Percentiles rank a stretch among this genome's conserved stretches.
These are phyloP conservation scores for Rhopalosiphum nymphaeae DNA, from an alignment of 2,888 invertebrate genomes.

Conservation along the genomic window DNA sequence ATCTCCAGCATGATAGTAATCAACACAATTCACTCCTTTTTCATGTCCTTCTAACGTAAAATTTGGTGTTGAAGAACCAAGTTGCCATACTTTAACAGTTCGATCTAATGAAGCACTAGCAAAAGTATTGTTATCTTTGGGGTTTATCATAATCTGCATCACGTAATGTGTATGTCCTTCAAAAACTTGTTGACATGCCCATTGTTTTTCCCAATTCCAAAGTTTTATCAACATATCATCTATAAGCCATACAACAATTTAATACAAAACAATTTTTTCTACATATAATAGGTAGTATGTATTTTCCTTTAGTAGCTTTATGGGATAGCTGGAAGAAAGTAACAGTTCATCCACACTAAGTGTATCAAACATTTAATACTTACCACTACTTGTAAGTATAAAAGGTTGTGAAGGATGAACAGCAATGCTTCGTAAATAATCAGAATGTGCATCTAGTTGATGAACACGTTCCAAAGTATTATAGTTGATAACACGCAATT, in stretches of 20 bases:
- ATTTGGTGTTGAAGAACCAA: constrained; percentile 96
- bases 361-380: constrained; percentile 28
- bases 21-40: constrained; percentile 98
- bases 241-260: constrained; percentile 70
- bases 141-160: constrained; percentile 99
- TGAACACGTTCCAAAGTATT: constrained; percentile 97
- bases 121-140: constrained; percentile 99
- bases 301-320: neutral
- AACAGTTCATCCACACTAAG: neutral
- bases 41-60: constrained; percentile 98
- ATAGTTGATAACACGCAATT: constrained; percentile 96
- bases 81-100: constrained; percentile 98
- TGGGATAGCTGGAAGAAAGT: neutral
- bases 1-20: constrained; percentile 99
- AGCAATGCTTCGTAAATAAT: constrained; percentile 95
- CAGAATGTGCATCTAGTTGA: constrained; percentile 97
- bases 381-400: constrained; percentile 95
- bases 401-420: constrained; percentile 98
- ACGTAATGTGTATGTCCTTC: constrained; percentile 99
- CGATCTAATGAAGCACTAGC: constrained; percentile 99
- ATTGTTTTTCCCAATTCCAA: constrained; percentile 99
- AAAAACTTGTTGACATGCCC: constrained; percentile 98
- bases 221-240: constrained; percentile 99
- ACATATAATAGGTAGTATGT: neutral
- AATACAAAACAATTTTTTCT: neutral